These are phyloP conservation scores for Acholoe squamosa DNA, from an alignment of 2,888 invertebrate species.

Conservation along the genomic window DNA sequence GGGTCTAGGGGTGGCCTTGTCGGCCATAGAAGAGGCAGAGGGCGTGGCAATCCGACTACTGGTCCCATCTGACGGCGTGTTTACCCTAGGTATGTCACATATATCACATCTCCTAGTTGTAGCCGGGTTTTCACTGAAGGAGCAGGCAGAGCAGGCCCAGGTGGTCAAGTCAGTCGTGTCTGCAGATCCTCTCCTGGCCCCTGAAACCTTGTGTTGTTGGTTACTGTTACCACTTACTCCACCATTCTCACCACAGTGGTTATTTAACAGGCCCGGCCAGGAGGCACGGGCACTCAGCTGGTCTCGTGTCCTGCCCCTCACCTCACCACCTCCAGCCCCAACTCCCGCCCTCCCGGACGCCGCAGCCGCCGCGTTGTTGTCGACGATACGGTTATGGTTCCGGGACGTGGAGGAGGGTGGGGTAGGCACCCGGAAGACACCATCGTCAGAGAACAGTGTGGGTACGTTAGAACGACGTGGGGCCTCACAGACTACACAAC, in stretches of 20 bases:
- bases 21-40: background rate
- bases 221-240: background rate
- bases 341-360: background rate
- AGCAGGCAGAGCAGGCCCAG: background rate
- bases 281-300: background rate
- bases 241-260: background rate
- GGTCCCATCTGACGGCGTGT: background rate
- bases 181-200: background rate
- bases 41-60: background rate
- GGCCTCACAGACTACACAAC: slow-evolving; percentile 90
- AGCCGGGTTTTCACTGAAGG: background rate
- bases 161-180: background rate
- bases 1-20: background rate
- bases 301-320: background rate
- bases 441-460: slow-evolving; percentile 70
- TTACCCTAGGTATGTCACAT: slow-evolving; percentile 5
- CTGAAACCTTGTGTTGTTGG: background rate
- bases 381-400: slow-evolving; percentile 69
- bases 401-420: slow-evolving; percentile 69
- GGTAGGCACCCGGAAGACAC: slow-evolving; percentile 41
- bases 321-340: background rate
- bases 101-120: background rate
- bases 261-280: background rate
- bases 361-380: slow-evolving; percentile 59
- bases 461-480: slow-evolving; percentile 83